Evolutionary conservation across 2,888 invertebrate genomes (phyloP).

Genomic region (Nephrotoma appendiculata): DNA sequence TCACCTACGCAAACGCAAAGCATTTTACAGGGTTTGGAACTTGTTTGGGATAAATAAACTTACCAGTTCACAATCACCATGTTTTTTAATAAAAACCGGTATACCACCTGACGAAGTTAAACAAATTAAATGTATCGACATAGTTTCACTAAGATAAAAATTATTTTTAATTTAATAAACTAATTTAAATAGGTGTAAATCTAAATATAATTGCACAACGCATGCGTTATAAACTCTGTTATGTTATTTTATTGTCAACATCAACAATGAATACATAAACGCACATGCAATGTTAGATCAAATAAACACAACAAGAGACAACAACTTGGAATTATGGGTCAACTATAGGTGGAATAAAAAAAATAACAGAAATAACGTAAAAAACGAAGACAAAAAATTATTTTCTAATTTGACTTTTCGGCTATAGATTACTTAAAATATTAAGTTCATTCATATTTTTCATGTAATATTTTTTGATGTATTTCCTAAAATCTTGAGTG

Average conservation of each 20-base stretch:
- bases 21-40: background rate
- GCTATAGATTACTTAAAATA: too few relatives aligned
- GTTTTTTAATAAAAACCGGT: slow-evolving; percentile 74
- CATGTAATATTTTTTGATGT: too few relatives aligned
- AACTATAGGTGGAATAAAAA: too few relatives aligned
- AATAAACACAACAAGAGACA: background rate
- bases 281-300: background rate
- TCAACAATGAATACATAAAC: background rate
- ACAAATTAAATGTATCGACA: background rate
- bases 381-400: too few relatives aligned
- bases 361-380: too few relatives aligned
- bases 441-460: too few relatives aligned
- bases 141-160: background rate
- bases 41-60: slow-evolving; percentile 15
- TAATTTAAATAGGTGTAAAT: background rate
- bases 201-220: background rate
- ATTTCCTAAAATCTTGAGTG: too few relatives aligned
- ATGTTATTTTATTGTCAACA: background rate
- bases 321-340: background rate
- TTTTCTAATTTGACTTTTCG: too few relatives aligned
- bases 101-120: slow-evolving; percentile 48
- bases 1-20: background rate
- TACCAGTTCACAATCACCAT: slow-evolving; percentile 65
- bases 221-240: background rate
- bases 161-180: background rate